A percentile compares a stretch with the other conserved stretches of the same genome.
Conservation (phyloP, 2,797 vertebrate species). For the Paratrypauchen microcephalus region DNA sequence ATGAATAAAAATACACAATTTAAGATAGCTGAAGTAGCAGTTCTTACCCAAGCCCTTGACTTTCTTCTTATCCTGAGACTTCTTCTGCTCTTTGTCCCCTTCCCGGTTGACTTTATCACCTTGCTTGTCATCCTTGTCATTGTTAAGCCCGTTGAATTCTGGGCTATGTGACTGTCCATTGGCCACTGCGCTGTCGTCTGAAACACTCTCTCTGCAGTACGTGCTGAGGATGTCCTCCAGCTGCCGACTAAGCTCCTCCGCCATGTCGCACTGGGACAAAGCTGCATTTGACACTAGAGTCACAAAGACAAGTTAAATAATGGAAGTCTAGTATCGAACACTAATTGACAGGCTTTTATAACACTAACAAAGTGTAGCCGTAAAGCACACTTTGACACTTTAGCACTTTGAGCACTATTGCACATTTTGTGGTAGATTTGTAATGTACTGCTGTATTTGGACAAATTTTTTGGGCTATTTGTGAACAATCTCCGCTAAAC, state of each 20-base stretch:
- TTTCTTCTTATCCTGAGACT: constrained; percentile 92
- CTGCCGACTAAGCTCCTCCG: constrained; percentile 91
- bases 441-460: too few relatives aligned
- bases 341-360: background rate
- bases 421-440: too few relatives aligned
- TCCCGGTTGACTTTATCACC: constrained; percentile 74
- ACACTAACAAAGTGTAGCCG: too few relatives aligned
- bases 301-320: background rate
- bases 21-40: background rate
- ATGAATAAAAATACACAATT: background rate
- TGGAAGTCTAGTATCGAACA: background rate
- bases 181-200: constrained; percentile 74
- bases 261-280: constrained; percentile 78
- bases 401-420: too few relatives aligned
- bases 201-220: constrained; percentile 84
- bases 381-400: too few relatives aligned
- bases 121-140: constrained; percentile 75
- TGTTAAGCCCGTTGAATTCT: constrained; percentile 81
- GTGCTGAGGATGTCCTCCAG: constrained; percentile 95
- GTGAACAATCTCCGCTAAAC: too few relatives aligned
- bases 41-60: constrained; percentile 90
- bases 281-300: constrained; percentile 51
- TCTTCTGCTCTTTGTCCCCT: constrained; percentile 85
- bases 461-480: too few relatives aligned
- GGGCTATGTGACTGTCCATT: constrained; percentile 80